Percentiles rank a stretch among this genome's conserved stretches.
Conservation (phyloP, 2,797 vertebrate genomes). For the Ambastaia sidthimunki region DNA sequence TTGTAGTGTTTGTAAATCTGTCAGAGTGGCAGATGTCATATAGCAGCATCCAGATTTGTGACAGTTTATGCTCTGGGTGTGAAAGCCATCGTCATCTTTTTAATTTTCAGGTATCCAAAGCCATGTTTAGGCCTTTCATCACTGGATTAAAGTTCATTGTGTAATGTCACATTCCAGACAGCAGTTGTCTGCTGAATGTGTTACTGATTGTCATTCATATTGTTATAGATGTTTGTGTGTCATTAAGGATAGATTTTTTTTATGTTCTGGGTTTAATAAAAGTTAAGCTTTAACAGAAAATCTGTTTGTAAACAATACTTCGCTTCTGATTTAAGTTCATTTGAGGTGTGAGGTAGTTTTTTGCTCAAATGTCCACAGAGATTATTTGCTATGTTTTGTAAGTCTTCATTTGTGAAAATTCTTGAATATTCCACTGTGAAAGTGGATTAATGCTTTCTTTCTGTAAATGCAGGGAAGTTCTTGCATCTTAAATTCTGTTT, state of each 20-base stretch:
- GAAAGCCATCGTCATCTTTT: slow-evolving; percentile 24
- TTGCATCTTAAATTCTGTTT: slow-evolving; percentile 44
- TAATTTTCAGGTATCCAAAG: slow-evolving; percentile 46
- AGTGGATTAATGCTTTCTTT: slow-evolving; percentile 42
- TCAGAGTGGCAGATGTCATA: neutral
- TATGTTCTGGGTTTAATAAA: neutral
- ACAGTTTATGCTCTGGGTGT: neutral
- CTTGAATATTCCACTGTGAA: neutral
- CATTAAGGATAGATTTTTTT: neutral
- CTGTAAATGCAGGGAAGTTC: slow-evolving; percentile 35
- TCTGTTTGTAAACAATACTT: neutral
- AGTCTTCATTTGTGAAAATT: slow-evolving; percentile 27
- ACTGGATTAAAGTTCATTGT: slow-evolving; percentile 57
- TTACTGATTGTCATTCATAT: neutral
- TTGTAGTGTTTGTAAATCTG: slow-evolving; percentile 39
- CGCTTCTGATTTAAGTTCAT: neutral
- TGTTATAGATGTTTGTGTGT: neutral
- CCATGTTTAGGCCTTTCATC: slow-evolving; percentile 47
- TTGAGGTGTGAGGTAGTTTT: neutral
- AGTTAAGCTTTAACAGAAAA: neutral
- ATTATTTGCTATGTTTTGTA: neutral
- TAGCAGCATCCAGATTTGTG: neutral
- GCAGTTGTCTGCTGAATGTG: slow-evolving; percentile 4
- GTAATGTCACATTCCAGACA: slow-evolving; percentile 47
- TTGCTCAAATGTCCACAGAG: neutral